A percentile compares a stretch with the other conserved stretches of the same genome.
These are phyloP conservation scores for Zosterops hypoxanthus DNA, from an alignment of 2,113 vertebrate species.

Conservation along the genomic window DNA sequence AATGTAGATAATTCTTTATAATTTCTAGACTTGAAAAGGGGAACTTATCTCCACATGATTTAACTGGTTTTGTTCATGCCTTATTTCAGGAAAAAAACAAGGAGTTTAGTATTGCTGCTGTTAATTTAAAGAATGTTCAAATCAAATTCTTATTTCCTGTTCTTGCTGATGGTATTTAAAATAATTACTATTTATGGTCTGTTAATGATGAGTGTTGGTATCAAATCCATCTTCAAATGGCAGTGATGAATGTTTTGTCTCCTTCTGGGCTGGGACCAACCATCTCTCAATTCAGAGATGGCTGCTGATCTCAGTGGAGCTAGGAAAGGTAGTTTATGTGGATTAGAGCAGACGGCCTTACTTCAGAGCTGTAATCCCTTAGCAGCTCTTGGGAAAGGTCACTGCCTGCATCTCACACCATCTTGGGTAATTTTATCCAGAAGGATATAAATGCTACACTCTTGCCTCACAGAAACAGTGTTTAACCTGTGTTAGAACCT, in stretches of 20 bases:
- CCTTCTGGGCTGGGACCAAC: neutral
- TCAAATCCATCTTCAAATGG: neutral
- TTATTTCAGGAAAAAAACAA: neutral
- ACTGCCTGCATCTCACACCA: neutral
- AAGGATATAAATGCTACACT: neutral
- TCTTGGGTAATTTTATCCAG: neutral
- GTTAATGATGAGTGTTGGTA: neutral
- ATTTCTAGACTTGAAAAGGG: neutral
- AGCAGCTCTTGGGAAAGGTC: conserved; percentile 30
- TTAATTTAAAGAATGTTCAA: neutral
- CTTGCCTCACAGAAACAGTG: neutral
- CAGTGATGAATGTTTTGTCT: neutral
- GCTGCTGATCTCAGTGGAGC: neutral
- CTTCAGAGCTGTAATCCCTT: conserved; percentile 22
- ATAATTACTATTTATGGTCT: neutral
- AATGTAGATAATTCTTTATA: neutral
- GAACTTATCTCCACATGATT: neutral
- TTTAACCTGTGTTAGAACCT: neutral
- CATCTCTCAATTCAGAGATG: neutral
- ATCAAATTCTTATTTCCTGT: neutral
- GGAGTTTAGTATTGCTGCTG: neutral
- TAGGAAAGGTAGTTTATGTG: neutral
- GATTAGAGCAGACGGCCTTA: conserved; percentile 2
- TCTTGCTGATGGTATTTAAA: neutral
- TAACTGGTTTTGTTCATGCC: neutral